Percentiles rank a stretch among this genome's conserved stretches.
Conservation (phyloP, 2,113 vertebrate genomes). For the Platycercus adscitus region DNA sequence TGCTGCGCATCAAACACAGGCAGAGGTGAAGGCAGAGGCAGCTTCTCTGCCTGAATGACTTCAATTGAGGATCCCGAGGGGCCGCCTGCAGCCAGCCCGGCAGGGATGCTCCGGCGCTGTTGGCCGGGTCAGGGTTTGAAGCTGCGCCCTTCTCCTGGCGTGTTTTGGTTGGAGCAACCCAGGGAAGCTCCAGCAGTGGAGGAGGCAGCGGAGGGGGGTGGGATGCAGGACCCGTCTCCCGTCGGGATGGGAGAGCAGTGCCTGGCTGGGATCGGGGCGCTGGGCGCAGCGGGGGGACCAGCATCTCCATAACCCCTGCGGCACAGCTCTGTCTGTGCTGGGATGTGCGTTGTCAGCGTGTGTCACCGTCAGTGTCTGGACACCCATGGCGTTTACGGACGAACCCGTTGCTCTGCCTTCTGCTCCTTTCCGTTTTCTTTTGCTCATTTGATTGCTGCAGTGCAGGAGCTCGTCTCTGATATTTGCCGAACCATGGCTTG, state of each 20-base stretch:
- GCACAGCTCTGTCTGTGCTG: neutral
- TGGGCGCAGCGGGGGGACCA: neutral
- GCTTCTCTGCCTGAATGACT: neutral
- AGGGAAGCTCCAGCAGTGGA: fast-evolving
- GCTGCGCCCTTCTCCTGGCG: neutral
- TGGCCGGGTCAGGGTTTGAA: neutral
- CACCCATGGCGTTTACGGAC: neutral
- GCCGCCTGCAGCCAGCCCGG: fast-evolving
- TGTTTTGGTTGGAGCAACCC: neutral
- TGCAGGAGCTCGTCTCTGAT: slow-evolving; percentile 53
- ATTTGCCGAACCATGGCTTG: slow-evolving; percentile 72
- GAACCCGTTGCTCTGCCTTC: slow-evolving; percentile 2
- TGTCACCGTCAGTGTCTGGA: slow-evolving; percentile 23
- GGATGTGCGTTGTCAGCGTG: neutral
- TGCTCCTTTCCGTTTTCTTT: neutral
- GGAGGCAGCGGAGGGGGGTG: no score
- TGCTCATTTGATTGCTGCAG: slow-evolving; percentile 29
- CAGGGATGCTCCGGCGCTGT: fast-evolving
- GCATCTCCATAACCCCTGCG: neutral
- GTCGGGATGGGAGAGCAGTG: neutral
- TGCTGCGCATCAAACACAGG: neutral
- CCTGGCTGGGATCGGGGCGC: neutral
- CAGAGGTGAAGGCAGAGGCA: neutral
- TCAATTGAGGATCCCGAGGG: fast-evolving
- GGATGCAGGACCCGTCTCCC: neutral